Evolutionary conservation across 2,113 vertebrate genomes (phyloP).

Genomic region (Eidolon helvum): DNA sequence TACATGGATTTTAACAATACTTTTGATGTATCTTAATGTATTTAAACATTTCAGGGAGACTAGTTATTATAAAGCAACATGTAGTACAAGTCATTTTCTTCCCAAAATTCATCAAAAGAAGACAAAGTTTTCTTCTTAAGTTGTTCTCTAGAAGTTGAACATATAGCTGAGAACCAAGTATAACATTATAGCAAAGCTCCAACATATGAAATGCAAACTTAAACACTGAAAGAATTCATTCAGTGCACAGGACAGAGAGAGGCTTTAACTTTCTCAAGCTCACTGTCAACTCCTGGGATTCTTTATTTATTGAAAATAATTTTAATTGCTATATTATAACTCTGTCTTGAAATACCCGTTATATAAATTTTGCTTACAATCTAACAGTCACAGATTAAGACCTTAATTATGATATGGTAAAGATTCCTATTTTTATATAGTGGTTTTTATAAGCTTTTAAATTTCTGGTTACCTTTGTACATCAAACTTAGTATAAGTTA

Average conservation of each 20-base stretch:
- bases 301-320: constrained; percentile 28
- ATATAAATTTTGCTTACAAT: constrained; percentile 63
- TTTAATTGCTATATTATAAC: constrained; percentile 53
- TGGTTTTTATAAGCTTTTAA: constrained; percentile 78
- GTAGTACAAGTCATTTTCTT: neutral
- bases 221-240: neutral
- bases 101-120: neutral
- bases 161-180: neutral
- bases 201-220: neutral
- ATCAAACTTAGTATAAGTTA: constrained; percentile 79
- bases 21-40: neutral
- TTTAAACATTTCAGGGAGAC: neutral
- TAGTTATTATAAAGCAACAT: neutral
- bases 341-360: constrained; percentile 43
- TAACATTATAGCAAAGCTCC: neutral
- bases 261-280: neutral
- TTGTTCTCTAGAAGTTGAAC: neutral
- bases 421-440: constrained; percentile 70
- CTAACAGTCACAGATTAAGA: constrained; percentile 67
- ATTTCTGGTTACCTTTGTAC: constrained; percentile 82
- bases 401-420: constrained; percentile 78
- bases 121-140: neutral
- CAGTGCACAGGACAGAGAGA: neutral
- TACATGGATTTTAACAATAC: neutral
- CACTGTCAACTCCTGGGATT: neutral